Evolutionary conservation across 2,113 vertebrate species (phyloP).

Genomic region (Ciconia stormi): DNA sequence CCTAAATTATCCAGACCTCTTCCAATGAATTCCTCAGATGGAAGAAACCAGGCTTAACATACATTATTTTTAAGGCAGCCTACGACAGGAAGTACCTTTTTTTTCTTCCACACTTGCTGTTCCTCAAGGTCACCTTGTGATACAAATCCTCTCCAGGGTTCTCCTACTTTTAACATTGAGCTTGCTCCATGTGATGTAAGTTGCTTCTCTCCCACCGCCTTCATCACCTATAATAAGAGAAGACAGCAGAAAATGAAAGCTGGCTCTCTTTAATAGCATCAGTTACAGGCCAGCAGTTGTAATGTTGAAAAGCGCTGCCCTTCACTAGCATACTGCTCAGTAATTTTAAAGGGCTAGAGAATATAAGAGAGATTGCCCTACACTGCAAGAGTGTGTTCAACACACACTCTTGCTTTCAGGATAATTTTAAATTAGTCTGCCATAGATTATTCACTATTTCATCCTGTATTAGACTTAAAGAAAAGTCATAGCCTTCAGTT

Average conservation of each 20-base stretch:
- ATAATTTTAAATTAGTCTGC: neutral
- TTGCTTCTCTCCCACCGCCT: neutral
- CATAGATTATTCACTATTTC: neutral
- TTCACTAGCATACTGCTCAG: neutral
- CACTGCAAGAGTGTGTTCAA: neutral
- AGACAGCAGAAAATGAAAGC: constrained; percentile 14
- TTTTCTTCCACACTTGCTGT: neutral
- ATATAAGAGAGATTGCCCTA: neutral
- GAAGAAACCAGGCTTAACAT: neutral
- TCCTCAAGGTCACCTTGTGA: neutral
- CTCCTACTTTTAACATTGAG: neutral
- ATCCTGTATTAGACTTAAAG: neutral
- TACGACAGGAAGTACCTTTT: neutral
- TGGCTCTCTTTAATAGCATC: neutral
- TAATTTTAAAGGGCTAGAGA: neutral
- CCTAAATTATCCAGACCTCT: neutral
- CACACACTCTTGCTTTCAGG: neutral
- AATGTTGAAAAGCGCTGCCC: neutral
- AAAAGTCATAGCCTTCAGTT: constrained; percentile 7
- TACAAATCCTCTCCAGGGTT: neutral
- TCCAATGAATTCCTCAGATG: neutral
- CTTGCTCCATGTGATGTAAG: neutral
- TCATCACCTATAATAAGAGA: neutral
- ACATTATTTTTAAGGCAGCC: neutral
- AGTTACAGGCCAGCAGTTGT: neutral